Percentiles rank a stretch among this genome's conserved stretches.
Conservation (phyloP, 2,888 invertebrate species). For the Deilephila porcellus region DNA sequence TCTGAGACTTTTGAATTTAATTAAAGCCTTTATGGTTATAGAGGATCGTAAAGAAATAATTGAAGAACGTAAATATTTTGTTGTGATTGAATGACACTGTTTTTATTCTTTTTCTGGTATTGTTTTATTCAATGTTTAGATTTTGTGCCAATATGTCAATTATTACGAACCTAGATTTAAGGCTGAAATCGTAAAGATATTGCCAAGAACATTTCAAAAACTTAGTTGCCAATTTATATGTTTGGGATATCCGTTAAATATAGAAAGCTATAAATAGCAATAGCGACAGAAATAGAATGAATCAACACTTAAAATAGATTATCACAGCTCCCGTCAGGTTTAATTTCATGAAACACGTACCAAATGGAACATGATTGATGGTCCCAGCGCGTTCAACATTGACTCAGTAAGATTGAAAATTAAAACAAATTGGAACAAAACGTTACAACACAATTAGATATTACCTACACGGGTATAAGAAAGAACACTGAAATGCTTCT, state of each 20-base stretch:
- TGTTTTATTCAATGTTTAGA: background rate
- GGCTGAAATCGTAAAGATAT: too few species aligned
- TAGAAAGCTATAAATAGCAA: background rate
- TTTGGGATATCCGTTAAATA: background rate
- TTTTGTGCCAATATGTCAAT: too few species aligned
- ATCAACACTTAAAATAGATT: conserved; percentile 23
- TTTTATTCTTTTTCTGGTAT: background rate
- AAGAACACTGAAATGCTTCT: too few species aligned
- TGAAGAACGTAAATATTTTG: background rate
- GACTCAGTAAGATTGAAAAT: conserved; percentile 28
- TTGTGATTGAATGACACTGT: background rate
- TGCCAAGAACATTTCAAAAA: too few species aligned
- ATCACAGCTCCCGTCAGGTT: conserved; percentile 17
- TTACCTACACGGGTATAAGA: too few species aligned
- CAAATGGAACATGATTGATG: conserved; percentile 20
- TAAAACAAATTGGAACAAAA: conserved; percentile 34
- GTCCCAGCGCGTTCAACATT: conserved; percentile 1
- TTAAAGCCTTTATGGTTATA: conserved; percentile 16
- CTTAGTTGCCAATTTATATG: background rate
- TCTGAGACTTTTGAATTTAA: conserved; percentile 20
- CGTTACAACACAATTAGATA: background rate
- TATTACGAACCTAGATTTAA: too few species aligned
- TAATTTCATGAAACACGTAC: conserved; percentile 13
- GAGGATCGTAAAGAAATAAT: conserved; percentile 18
- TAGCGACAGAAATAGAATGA: background rate